Evolutionary conservation across 1,140 invertebrate genomes (phyloP).

Genomic region (Lucilia sericata): DNA sequence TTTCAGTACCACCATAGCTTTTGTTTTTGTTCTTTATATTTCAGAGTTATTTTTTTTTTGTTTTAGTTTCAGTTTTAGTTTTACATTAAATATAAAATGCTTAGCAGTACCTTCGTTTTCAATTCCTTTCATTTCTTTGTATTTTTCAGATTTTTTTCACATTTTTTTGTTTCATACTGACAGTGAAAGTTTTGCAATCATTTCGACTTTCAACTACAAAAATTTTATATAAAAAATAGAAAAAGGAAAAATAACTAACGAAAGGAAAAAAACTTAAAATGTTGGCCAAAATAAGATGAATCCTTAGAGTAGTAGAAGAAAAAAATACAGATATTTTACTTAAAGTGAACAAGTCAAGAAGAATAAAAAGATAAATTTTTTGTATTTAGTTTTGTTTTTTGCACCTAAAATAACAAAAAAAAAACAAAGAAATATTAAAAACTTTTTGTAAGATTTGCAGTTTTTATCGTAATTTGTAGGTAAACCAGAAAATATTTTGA

Average conservation of each 20-base stretch:
- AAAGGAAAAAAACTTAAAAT: too few relatives aligned
- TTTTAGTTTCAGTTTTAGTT: not conserved
- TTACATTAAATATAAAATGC: not conserved
- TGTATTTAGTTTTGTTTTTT: too few relatives aligned
- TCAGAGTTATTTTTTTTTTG: not conserved
- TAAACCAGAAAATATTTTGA: constrained; percentile 9
- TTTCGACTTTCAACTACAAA: not conserved
- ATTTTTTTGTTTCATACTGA: not conserved
- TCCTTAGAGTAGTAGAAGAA: too few relatives aligned
- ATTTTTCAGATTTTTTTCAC: not conserved
- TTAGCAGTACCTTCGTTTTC: not conserved
- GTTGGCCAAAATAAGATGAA: too few relatives aligned
- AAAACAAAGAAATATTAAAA: not conserved
- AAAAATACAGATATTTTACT: too few relatives aligned
- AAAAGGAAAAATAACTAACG: too few relatives aligned
- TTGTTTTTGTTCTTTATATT: too few relatives aligned
- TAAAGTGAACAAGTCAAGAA: too few relatives aligned
- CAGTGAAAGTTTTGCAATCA: constrained; percentile 6
- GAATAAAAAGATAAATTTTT: too few relatives aligned
- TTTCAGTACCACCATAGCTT: too few relatives aligned
- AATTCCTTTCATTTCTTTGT: not conserved
- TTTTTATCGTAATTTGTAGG: not conserved
- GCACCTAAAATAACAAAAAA: too few relatives aligned
- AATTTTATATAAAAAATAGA: too few relatives aligned
- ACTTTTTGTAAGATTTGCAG: not conserved